Base-by-base conservation (phyloP, 2,113 vertebrate genomes). In the Gorilla gorilla region DNA sequence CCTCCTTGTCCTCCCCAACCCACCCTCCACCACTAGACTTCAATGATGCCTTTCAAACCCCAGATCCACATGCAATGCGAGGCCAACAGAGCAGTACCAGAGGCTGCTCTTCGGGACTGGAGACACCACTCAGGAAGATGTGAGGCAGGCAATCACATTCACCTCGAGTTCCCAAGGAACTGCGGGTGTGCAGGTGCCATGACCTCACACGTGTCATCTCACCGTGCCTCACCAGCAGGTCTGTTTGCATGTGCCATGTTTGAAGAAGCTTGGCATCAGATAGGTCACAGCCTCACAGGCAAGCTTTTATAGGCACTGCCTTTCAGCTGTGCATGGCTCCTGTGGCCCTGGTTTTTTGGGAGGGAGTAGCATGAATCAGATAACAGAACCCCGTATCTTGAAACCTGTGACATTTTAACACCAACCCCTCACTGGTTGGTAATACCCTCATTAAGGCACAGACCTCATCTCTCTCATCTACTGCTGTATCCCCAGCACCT, bases 181-280 rank as follows among this genome's bases (percentile, higher is more conserved):
- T 5, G 0, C 1, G 17, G 32, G 35, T 11, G 22, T 6, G 23
- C 8, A 9, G 55, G 13, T 18, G 13, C 61, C 8, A 1, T 0
- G 22, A 73, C 5, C 6, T 17, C 48, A 43, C 43, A 12, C 3
- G 1, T 10, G 6, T 8, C 40, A 17, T 8, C 35, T 57, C 40
- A 5, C 5, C 25, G 6, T 4, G 22, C n/a, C 38, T 1, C 55
- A 5, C 40, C 18, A 3, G 25, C 43, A 52, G n/a, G 22, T 25
- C 30, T 10, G 32, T 20, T 6, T n/a, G 55, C 73, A 16, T 0
- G 9, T 1, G 20, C n/a, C 12, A 5, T 4, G 1, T 38, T 12
- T 35, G 12, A 0, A 27, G 70, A 68, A 11, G 30, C 38, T 1
- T 8, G 7, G 52, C 52, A 18, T 23, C 1, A 32, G 85, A 16